phyloP scores from a whole-genome alignment of 2,888 invertebrate genomes.

The Cheilosia variabilis region DNA sequence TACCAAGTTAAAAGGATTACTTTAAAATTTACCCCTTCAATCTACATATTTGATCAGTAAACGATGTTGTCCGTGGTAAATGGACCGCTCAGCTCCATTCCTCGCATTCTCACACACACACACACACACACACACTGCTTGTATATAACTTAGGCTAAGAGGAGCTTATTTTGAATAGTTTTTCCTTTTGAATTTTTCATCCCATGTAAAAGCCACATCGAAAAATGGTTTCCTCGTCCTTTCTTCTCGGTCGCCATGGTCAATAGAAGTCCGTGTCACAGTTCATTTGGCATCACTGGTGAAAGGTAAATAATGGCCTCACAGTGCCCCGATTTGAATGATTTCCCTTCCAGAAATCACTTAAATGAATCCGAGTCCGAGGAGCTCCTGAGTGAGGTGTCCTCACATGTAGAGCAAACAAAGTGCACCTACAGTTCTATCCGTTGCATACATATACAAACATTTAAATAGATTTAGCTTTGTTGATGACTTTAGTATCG shows the following conservation, averaged over 20 bases:
- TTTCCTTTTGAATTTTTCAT: slow-evolving; percentile 39
- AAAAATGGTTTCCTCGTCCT: slow-evolving; percentile 36
- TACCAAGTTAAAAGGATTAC: slow-evolving; percentile 31
- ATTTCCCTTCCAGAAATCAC: slow-evolving; percentile 1
- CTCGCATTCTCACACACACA: not conserved
- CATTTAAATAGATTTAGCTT: not conserved
- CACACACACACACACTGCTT: not conserved
- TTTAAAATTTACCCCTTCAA: slow-evolving; percentile 69
- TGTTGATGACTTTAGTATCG: slow-evolving; percentile 47
- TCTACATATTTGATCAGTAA: slow-evolving; percentile 74
- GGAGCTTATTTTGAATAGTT: slow-evolving; percentile 38
- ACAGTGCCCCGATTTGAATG: slow-evolving; percentile 45
- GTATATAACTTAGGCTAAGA: not conserved
- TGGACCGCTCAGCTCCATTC: slow-evolving; percentile 36
- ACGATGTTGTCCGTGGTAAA: slow-evolving; percentile 67
- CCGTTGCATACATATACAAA: not conserved
- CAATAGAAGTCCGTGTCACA: slow-evolving; percentile 66
- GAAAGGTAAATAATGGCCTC: slow-evolving; percentile 54
- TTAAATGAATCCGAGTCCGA: slow-evolving; percentile 28
- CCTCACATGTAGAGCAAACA: slow-evolving; percentile 35
- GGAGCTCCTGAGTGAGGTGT: slow-evolving; percentile 13
- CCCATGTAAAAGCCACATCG: slow-evolving; percentile 23
- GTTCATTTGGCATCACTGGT: slow-evolving; percentile 67
- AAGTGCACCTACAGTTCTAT: not conserved
- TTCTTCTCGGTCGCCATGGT: slow-evolving; percentile 12